phyloP scores from a whole-genome alignment of 1,140 invertebrate genomes.

The Conus ventricosus region DNA sequence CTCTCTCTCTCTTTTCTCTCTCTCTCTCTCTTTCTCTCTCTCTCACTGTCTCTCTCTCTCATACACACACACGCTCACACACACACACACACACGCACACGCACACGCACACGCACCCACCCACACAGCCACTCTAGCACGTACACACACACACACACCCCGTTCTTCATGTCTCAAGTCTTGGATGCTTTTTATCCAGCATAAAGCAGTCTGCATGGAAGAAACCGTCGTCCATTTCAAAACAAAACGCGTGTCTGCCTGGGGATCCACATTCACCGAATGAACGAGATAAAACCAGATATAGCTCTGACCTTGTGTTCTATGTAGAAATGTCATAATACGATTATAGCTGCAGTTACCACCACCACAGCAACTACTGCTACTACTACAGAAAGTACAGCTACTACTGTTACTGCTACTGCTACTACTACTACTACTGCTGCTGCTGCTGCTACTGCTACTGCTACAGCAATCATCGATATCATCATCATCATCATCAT shows the following conservation, averaged over 20 bases:
- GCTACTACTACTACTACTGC: slow-evolving; percentile 13
- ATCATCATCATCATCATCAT: not conserved
- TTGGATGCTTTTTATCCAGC: not conserved
- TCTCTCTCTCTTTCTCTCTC: too few species aligned
- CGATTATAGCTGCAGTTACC: not conserved
- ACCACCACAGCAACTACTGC: too few species aligned
- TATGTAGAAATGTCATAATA: not conserved
- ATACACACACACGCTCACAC: too few species aligned
- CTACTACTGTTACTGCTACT: not conserved
- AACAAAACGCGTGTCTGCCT: not conserved
- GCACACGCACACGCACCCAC: too few species aligned
- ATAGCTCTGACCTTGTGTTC: too few species aligned
- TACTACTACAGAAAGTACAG: too few species aligned
- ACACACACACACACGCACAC: too few species aligned
- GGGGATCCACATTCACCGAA: not conserved
- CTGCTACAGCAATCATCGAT: not conserved
- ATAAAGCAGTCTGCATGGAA: not conserved
- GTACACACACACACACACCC: too few species aligned
- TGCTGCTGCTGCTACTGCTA: slow-evolving; percentile 25
- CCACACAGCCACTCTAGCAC: too few species aligned
- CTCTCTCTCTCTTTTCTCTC: too few species aligned
- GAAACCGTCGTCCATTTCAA: not conserved
- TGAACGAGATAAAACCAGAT: too few species aligned
- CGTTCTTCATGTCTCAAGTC: not conserved
- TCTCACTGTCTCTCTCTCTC: too few species aligned